Base-by-base conservation (phyloP, 2,797 vertebrate genomes). In the Hypotaenidia philippensis region DNA sequence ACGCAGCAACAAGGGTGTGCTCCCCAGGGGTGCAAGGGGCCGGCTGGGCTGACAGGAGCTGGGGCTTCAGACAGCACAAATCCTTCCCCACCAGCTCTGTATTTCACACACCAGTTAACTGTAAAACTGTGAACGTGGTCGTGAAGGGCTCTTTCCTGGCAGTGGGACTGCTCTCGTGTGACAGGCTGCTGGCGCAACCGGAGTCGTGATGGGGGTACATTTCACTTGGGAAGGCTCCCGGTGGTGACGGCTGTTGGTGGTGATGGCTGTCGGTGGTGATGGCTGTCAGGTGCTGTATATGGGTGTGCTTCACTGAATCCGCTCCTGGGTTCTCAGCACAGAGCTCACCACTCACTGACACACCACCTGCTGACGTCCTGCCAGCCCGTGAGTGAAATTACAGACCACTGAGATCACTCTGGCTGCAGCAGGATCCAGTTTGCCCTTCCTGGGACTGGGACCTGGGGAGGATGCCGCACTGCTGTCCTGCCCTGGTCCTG, bases 381-480 rank as follows among this genome's bases (percentile, higher is more conserved):
- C 68, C 56, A 34, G 0, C 34, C 8, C 15, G 15, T 9, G 27
- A 50, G 53, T 20, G 71, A 10, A 20, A 38, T 45, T 27, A 32
- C 65, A 65, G 66, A 40, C 49, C 27, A 14, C 47, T 38, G 55
- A 83, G 59, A 16, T 76, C 71, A 8, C 55, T 29, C 34, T 47
- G 64, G 55, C 32, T 21, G 31, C 32, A 31, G 53, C 4, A 5
- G 22, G 31, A 61, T 34, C 31, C 38, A 6, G 34, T 26, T 86
- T 65, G 65, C 17, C 19, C 52, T 38, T 44, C 6, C 15, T 9
- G 74, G 19, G 8, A 7, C 15, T 9, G 74, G 19, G 7, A 10
- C 5, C 1, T 8, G 45, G 52, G 52, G 60, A 4, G 0, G 21
- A 22, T 17, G 8, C 52, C 8, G 14, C 19, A 59, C 32, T 5